Percentiles rank a stretch among this genome's conserved stretches.
These are phyloP conservation scores for Boloria euphrosyne DNA, from an alignment of 2,888 invertebrate species.

Conservation along the genomic window DNA sequence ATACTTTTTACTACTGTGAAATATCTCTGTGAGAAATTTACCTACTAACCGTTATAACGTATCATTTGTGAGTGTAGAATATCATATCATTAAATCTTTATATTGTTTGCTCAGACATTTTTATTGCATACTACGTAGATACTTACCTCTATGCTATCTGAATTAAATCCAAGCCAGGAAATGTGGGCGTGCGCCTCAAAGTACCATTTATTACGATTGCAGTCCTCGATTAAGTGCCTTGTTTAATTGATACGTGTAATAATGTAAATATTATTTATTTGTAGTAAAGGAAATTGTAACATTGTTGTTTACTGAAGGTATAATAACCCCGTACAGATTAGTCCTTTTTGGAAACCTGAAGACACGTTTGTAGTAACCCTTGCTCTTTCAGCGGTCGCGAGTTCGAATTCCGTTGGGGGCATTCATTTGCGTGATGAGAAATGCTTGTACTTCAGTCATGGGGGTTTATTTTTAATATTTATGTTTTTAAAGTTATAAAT, in stretches of 20 bases:
- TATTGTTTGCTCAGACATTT: not conserved
- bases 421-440: too few relatives aligned
- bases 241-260: slow-evolving; percentile 20
- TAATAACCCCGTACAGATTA: not conserved
- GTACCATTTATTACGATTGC: slow-evolving; percentile 25
- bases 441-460: too few relatives aligned
- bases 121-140: slow-evolving; percentile 5
- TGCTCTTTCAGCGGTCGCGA: too few relatives aligned
- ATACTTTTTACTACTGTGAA: too few relatives aligned
- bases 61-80: not conserved
- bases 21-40: too few relatives aligned
- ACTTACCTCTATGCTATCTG: slow-evolving; percentile 12
- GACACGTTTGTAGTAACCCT: too few relatives aligned
- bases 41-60: too few relatives aligned
- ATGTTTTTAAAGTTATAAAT: too few relatives aligned
- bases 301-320: not conserved
- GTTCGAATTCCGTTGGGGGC: too few relatives aligned
- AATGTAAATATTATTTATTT: slow-evolving; percentile 13
- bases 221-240: slow-evolving; percentile 10
- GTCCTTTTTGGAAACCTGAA: too few relatives aligned
- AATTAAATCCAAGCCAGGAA: slow-evolving; percentile 21
- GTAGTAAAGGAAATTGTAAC: not conserved
- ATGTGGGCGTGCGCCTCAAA: slow-evolving; percentile 25
- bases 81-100: not conserved
- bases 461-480: too few relatives aligned